Evolutionary conservation across 2,888 invertebrate genomes (phyloP), one percentile per base, ranked within the genome.

Genomic region (Prosapia bicincta): DNA sequence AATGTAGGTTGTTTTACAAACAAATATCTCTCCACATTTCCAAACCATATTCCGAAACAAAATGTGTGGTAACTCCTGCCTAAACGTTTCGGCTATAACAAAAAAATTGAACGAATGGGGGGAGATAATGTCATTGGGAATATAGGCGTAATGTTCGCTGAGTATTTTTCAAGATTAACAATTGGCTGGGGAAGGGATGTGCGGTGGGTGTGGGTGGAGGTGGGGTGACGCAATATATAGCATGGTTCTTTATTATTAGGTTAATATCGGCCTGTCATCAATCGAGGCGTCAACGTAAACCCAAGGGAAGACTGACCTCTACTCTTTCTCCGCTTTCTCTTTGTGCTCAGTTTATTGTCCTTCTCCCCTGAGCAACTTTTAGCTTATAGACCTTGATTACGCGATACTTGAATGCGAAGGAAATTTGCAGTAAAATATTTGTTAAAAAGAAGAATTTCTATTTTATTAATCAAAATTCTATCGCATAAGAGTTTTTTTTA

Each of bases 231-330:
- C 30, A 23, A 28, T 30, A 28, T 43, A 71, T 43, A 26, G 71
- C 26, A 23, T 20, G 28, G 26, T 54, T 74, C 43, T 43, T 67
- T 66, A 73, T 76, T 73, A 76, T 76, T 76, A 76, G 76, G 73
- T 76, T 76, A 76, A 76, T 76, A 76, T 76, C 76, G 73, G 76
- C 43, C 76, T 76, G 76, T 76, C 76, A 76, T 76, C 76, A 76
- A 76, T 76, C 73, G 76, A 69, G 72, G 69, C 70, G 76, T 76
- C 76, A 72, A 32, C 15, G 26, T 13, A 38, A 38, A 38, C 54
- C 54, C 54, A 54, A 54, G 54, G 54, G 54, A 54, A 54, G 54
- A 20, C 54, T 54, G 54, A 54, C 54, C 54, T 54, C 54, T 54
- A 6, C 13, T 54, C 20, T 54, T 54, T 20, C 54, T 5, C 20